A percentile compares a stretch with the other conserved stretches of the same genome.
phyloP scores from a whole-genome alignment of 92 coral and sea anemone species.

The Umimayanthus chanpuru region DNA sequence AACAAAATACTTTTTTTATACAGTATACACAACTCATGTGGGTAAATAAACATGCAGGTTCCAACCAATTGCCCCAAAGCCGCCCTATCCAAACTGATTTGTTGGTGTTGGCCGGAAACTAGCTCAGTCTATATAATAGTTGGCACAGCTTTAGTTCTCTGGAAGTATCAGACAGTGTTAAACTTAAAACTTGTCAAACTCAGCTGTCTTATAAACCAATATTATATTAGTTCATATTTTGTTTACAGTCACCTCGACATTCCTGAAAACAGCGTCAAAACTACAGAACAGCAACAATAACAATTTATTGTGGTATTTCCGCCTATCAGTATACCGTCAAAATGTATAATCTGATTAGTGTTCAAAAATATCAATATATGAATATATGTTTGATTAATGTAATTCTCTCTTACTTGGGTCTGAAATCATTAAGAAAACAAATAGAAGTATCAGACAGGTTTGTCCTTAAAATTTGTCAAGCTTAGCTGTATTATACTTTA shows the following conservation, averaged over 20 bases:
- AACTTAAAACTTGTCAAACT: neutral
- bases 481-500: neutral
- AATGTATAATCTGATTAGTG: neutral
- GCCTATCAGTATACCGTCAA: neutral
- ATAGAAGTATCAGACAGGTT: neutral
- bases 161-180: neutral
- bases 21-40: neutral
- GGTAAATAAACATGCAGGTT: neutral
- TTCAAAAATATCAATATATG: too few species aligned
- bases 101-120: neutral
- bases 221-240: too few species aligned
- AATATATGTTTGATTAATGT: too few species aligned
- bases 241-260: too few species aligned
- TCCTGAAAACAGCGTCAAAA: neutral
- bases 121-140: neutral
- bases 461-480: neutral
- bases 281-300: neutral
- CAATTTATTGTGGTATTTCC: too few species aligned
- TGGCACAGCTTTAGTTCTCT: neutral
- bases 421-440: too few species aligned
- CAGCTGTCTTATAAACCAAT: too few species aligned
- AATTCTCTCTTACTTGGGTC: too few species aligned
- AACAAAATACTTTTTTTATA: neutral
- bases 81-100: neutral
- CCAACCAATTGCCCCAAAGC: neutral